Evolutionary conservation across 2,797 vertebrate genomes (phyloP).

Genomic region (Myotis planiceps): DNA sequence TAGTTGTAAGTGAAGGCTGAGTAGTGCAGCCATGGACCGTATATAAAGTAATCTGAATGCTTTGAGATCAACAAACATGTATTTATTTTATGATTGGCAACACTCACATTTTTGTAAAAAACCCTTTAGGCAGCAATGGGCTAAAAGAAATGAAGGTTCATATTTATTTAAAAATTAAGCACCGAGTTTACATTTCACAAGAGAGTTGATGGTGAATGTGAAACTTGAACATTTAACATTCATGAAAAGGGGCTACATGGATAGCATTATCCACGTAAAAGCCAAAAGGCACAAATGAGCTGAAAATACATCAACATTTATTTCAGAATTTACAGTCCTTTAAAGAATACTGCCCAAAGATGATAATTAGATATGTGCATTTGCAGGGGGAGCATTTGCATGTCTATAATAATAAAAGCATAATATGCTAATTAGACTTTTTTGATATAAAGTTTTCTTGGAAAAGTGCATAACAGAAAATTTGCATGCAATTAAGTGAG

Average conservation of each 20-base stretch:
- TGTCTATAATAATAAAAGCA: not conserved
- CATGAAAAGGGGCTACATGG: not conserved
- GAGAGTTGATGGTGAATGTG: not conserved
- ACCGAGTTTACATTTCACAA: not conserved
- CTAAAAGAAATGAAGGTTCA: not conserved
- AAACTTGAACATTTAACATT: not conserved
- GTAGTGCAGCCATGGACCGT: not conserved
- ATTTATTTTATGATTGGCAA: not conserved
- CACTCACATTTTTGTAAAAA: not conserved
- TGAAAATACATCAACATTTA: not conserved
- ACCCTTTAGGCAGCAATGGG: not conserved
- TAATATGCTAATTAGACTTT: not conserved
- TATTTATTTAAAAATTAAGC: not conserved
- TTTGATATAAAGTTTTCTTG: not conserved
- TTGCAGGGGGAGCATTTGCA: not conserved
- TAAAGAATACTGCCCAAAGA: not conserved
- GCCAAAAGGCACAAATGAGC: not conserved
- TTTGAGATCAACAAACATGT: not conserved
- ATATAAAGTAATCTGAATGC: not conserved
- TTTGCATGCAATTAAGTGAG: not conserved
- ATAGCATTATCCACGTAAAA: not conserved
- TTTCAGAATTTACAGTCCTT: not conserved
- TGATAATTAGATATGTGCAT: not conserved
- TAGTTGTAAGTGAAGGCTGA: not conserved
- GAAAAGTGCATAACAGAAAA: not conserved